Base-by-base conservation (phyloP, 2,888 invertebrate species). In the Apamea epomidion region DNA sequence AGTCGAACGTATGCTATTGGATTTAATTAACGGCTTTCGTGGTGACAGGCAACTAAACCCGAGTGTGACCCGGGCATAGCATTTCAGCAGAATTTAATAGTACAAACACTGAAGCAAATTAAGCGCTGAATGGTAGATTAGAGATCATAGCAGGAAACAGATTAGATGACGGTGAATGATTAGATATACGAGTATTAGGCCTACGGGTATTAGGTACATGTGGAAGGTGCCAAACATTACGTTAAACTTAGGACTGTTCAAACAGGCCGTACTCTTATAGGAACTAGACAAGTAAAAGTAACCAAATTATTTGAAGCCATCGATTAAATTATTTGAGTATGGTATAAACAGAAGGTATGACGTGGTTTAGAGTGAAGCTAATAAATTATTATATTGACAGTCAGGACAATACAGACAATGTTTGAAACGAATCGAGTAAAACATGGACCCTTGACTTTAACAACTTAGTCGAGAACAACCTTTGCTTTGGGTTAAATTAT, bases 1-100 rank as follows among this genome's bases (percentile, higher is more conserved):
- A 84, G 86, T 72, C 73, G 74, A 74, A 82, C 86, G 71, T 74
- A 86, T 68, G 74, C 87, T 67, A 72, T 78, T 42, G 74, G 83
- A 82, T 78, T 84, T 75, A 84, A 86, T 86, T 83, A 86, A 82
- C 78, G 67, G 71, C 70, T 51, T 74, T 72, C 67, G 76, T 76
- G 51, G 80, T 84, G 76, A 80, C 84, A 74, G 65, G 74, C 37
- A 75, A 67, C 65, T 72, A 82, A 71, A 83, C 64, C 65, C 32
- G 58, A 70, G 54, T 64, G 25, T 80, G 68, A 65, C 25, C 86
- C 4, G 42, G 42, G 65, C 67, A 82, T 45, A 74, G 67, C 68
- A 72, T 82, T 85, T 70, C 70, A 70, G 62, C 68, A 76, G 18
- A 74, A 76, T 45, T 42, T 67, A 68, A 86, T 70, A 48, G 65